Percentiles rank a stretch among this genome's conserved stretches.
These are phyloP conservation scores for Orchestes rusci DNA, from an alignment of 2,888 invertebrate species.

Conservation along the genomic window DNA sequence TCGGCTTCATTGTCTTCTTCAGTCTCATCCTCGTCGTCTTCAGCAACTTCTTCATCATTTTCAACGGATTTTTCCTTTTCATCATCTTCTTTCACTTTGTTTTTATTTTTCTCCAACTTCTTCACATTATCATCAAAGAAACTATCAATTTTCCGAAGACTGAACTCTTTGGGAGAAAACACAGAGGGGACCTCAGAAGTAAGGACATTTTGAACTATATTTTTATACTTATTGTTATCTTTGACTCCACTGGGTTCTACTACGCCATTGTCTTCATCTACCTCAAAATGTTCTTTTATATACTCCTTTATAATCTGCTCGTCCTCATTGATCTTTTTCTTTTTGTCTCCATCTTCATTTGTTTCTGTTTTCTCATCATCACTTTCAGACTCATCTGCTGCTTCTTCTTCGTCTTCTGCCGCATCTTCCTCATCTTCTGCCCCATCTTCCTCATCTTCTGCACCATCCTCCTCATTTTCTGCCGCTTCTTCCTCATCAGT, in stretches of 20 bases:
- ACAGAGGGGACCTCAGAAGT: conserved; percentile 12
- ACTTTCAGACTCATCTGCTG: conserved; percentile 3
- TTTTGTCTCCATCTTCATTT: conserved; percentile 13
- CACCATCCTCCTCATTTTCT: conserved; percentile 17
- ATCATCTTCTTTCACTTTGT: conserved; percentile 15
- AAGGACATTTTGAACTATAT: conserved; percentile 18
- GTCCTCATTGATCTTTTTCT: conserved; percentile 14
- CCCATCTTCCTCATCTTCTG: conserved; percentile 10
- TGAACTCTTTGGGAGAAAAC: conserved; percentile 8
- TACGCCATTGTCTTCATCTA: conserved; percentile 23
- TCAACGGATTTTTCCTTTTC: too few species aligned
- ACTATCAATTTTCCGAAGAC: conserved; percentile 5
- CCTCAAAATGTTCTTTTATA: conserved; percentile 24
- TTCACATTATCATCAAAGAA: conserved; percentile 16
- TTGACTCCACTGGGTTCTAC: conserved; percentile 17
- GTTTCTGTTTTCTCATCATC: conserved; percentile 1
- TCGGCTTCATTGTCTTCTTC: conserved; percentile 16
- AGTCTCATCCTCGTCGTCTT: conserved; percentile 9
- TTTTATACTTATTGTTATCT: conserved; percentile 16
- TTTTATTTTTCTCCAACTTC: conserved; percentile 19
- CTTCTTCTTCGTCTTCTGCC: conserved; percentile 14
- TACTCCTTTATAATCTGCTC: conserved; percentile 19
- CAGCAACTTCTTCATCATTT: conserved; percentile 4
- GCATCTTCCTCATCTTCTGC: conserved; percentile 12
- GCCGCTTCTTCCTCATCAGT: conserved; percentile 16